Base-by-base conservation (phyloP, 2,888 invertebrate genomes). In the Cerceris rybyensis region DNA sequence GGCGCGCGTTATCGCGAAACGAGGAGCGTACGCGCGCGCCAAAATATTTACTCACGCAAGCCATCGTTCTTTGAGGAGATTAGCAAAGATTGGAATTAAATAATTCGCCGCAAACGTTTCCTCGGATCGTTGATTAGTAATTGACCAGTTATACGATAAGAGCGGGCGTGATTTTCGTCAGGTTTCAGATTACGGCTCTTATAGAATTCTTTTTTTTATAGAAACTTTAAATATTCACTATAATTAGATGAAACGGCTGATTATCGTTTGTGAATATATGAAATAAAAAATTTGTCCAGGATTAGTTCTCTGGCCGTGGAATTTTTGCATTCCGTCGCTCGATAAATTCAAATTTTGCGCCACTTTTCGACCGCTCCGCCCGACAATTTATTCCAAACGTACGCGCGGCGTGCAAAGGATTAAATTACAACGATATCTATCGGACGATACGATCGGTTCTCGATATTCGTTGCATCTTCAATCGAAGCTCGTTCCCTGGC, bases 41-140 rank as follows among this genome's bases (percentile, higher is more conserved):
- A 61, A 69, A 70, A 70, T 61, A 65, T 82, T 82, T 70, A 69
- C 74, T 63, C 63, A 59, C 58, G 55, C 60, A 70, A 60, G 28
- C 28, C 28, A 60, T 58, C 64, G 72, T 68, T 75, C 72, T 80
- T 78, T 70, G 71, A 73, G 75, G 73, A 75, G 78, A 79, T 83
- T 83, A 76, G 76, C 81, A 76, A 75, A 68, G 28, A 75, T 46
- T n/a, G 57, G 74, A 74, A 75, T 80, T 74, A 74, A 78, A 73
- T 76, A 76, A 78, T 64, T 78, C 71, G 61, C 65, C 57, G 69
- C 59, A 52, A 42, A 46, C 13, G 8, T 57, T 61, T 9, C 13
- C 52, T 58, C 64, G 59, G 11, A 8, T 11, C 14, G 42, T 61
- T 17, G 17, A 16, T 52, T 55, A 4, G 28, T 28, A 28, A 28